Conservation (phyloP, 1,140 invertebrate species). For the Microplitis mediator region DNA sequence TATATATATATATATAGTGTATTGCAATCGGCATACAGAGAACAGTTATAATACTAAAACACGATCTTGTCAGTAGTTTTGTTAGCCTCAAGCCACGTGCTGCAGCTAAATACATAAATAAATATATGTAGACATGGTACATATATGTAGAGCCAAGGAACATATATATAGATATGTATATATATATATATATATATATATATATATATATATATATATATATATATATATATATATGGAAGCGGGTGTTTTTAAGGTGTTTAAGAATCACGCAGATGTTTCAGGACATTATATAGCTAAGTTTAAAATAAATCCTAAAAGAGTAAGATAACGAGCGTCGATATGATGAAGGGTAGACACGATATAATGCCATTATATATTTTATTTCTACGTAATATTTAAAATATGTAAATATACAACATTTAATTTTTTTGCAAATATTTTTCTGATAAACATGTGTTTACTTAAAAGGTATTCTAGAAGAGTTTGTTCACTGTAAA, state of each 20-base stretch:
- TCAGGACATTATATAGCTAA: not conserved
- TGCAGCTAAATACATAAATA: constrained; percentile 30
- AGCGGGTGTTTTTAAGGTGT: not conserved
- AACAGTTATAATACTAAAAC: not conserved
- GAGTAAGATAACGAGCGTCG: not conserved
- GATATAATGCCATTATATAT: not conserved
- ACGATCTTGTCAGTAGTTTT: not conserved
- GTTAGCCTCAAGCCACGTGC: constrained; percentile 24
- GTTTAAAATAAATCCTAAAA: not conserved
- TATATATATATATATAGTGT: not conserved
- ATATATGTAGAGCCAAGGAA: constrained; percentile 9
- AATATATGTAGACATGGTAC: constrained; percentile 20
- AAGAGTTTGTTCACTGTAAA: not conserved
- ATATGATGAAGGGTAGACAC: not conserved
- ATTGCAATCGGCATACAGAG: not conserved
- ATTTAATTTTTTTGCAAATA: no score
- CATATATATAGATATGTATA: not conserved
- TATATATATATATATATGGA: no score
- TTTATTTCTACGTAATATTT: not conserved
- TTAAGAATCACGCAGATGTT: constrained; percentile 4
- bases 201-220: not conserved
- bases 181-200: constrained; percentile 6
- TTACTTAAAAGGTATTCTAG: no score
- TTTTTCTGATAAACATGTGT: no score
- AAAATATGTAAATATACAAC: no score